Evolutionary conservation across 2,888 invertebrate genomes (phyloP).

Genomic region (Tolmerus cingulatus): DNA sequence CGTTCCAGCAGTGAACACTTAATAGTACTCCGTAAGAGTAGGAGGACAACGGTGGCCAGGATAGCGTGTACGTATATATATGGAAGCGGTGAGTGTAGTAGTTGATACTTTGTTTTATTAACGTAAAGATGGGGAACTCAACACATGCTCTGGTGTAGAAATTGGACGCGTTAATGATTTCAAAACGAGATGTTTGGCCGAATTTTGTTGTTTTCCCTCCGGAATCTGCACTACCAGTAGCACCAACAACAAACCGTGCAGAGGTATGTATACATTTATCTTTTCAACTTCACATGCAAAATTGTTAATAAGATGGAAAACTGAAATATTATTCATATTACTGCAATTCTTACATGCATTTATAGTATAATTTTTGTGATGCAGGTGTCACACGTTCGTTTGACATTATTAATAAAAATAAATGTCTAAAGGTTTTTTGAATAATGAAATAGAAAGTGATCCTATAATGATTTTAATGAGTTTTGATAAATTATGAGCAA

Average conservation of each 20-base stretch:
- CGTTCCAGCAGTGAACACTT: not conserved
- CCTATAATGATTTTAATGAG: not conserved
- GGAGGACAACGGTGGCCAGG: not conserved
- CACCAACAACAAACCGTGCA: not conserved
- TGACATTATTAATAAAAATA: not conserved
- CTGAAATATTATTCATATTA: constrained; percentile 22
- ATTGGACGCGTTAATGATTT: constrained; percentile 50
- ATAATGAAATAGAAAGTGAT: not conserved
- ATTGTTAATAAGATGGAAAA: not conserved
- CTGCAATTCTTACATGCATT: not conserved
- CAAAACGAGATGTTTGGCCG: constrained; percentile 43
- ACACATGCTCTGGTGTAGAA: constrained; percentile 49
- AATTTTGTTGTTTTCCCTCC: constrained; percentile 19
- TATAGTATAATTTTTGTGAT: not conserved
- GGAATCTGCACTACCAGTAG: not conserved
- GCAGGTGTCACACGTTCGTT: not conserved
- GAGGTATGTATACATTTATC: not conserved
- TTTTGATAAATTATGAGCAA: not conserved
- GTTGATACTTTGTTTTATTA: constrained; percentile 17
- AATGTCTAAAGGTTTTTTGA: not conserved
- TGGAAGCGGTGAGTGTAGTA: not conserved
- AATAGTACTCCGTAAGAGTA: not conserved
- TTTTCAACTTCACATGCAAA: not conserved
- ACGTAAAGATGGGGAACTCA: constrained; percentile 48
- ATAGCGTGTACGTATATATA: not conserved